Percentiles rank a stretch among this genome's conserved stretches.
Evolutionary conservation across 2,797 vertebrate species (phyloP).

Genomic region (Rhinogobio ventralis): DNA sequence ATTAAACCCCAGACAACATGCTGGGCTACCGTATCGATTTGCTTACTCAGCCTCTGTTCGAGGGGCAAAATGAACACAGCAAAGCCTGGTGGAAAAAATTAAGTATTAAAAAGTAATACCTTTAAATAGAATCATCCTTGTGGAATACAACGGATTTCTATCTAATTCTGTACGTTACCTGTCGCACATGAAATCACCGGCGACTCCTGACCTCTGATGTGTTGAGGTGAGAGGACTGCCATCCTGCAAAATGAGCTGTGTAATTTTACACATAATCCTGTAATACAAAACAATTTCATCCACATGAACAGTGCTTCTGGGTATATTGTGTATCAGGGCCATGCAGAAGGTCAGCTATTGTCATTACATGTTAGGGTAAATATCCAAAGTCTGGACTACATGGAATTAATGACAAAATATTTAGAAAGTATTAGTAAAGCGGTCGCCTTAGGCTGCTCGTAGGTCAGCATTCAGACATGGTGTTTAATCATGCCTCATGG

Average conservation of each 20-base stretch:
- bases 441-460: neutral
- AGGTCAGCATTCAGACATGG: constrained; percentile 1
- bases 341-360: neutral
- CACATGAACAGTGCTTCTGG: neutral
- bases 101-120: constrained; percentile 31
- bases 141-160: neutral
- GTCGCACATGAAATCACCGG: neutral
- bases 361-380: constrained; percentile 19
- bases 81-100: constrained; percentile 30
- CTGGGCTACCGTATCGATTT: constrained; percentile 64
- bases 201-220: neutral
- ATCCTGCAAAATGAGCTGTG: neutral
- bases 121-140: constrained; percentile 23
- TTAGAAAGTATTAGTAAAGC: neutral
- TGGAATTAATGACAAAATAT: constrained; percentile 19
- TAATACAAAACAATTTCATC: neutral
- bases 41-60: constrained; percentile 52
- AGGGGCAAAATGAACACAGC: constrained; percentile 31
- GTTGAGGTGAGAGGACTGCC: neutral
- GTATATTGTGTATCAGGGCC: neutral
- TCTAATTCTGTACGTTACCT: neutral
- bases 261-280: neutral
- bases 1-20: constrained; percentile 62
- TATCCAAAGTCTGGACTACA: neutral
- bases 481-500: constrained; percentile 18